Conservation (phyloP, 1,140 invertebrate species). For the Anastrepha obliqua region DNA sequence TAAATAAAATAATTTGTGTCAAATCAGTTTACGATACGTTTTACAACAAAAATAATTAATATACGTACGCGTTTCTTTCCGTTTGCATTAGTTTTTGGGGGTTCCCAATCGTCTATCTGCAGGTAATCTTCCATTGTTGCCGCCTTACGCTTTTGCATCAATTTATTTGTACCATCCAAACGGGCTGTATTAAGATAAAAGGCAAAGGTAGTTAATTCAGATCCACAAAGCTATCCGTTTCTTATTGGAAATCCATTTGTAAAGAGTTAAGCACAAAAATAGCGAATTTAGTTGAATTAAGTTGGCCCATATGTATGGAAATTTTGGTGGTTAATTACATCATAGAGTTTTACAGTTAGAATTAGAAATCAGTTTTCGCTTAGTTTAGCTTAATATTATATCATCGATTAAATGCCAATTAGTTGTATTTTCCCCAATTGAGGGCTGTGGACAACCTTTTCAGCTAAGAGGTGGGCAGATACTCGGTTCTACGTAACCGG, state of each 20-base stretch:
- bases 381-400: too few relatives aligned
- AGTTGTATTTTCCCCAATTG: too few relatives aligned
- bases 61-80: slow-evolving; percentile 88
- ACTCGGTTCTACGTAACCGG: too few relatives aligned
- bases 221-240: background rate
- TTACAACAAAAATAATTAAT: slow-evolving; percentile 71
- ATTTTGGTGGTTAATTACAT: too few relatives aligned
- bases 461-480: too few relatives aligned
- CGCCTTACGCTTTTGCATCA: slow-evolving; percentile 76
- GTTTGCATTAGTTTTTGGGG: slow-evolving; percentile 77
- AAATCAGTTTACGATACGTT: background rate
- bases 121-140: slow-evolving; percentile 93
- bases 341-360: too few relatives aligned
- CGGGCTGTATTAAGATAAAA: slow-evolving; percentile 81
- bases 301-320: too few relatives aligned
- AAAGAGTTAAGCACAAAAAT: background rate
- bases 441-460: too few relatives aligned
- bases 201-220: background rate
- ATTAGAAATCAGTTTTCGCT: too few relatives aligned
- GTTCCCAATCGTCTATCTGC: slow-evolving; percentile 87
- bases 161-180: slow-evolving; percentile 86
- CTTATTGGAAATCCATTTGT: background rate
- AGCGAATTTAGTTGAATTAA: too few relatives aligned
- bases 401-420: too few relatives aligned
- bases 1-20: background rate